These are phyloP conservation scores for Cephus nigrinus DNA, from an alignment of 2,888 invertebrate genomes.

Conservation along the genomic window DNA sequence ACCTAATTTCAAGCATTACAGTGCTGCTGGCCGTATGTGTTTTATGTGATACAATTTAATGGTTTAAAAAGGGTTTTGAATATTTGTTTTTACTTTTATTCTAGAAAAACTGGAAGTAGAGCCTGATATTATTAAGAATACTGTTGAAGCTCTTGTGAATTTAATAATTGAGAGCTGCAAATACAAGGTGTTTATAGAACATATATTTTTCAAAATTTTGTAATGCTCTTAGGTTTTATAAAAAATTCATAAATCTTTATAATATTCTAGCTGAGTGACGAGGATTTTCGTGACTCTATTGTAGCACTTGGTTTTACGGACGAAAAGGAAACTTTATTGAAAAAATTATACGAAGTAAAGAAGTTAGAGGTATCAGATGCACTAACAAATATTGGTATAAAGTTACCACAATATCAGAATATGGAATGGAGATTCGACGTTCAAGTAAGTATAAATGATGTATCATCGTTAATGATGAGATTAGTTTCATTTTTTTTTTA, in stretches of 20 bases:
- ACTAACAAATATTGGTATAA: constrained; percentile 66
- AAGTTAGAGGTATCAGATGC: constrained; percentile 69
- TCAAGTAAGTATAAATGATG: constrained; percentile 61
- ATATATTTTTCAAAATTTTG: neutral
- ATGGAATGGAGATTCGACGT: constrained; percentile 78
- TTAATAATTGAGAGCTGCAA: constrained; percentile 78
- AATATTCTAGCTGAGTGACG: constrained; percentile 64
- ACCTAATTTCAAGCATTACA: constrained; percentile 73
- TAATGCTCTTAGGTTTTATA: neutral
- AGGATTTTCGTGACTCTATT: constrained; percentile 68
- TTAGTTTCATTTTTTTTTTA: neutral
- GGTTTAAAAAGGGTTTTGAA: neutral
- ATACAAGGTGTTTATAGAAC: constrained; percentile 70
- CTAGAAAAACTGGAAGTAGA: constrained; percentile 73
- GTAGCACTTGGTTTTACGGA: constrained; percentile 71
- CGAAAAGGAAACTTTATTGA: constrained; percentile 72
- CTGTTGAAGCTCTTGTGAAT: constrained; percentile 80
- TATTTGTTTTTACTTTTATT: constrained; percentile 33
- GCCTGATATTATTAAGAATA: constrained; percentile 70
- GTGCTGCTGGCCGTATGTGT: constrained; percentile 72
- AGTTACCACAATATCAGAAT: constrained; percentile 69
- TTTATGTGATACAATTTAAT: neutral
- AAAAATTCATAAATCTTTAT: constrained; percentile 6
- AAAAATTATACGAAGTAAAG: constrained; percentile 72
- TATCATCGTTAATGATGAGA: neutral